These are phyloP conservation scores for Stegophylla sp. DNA, from an alignment of 2,888 invertebrate genomes.

Conservation along the genomic window DNA sequence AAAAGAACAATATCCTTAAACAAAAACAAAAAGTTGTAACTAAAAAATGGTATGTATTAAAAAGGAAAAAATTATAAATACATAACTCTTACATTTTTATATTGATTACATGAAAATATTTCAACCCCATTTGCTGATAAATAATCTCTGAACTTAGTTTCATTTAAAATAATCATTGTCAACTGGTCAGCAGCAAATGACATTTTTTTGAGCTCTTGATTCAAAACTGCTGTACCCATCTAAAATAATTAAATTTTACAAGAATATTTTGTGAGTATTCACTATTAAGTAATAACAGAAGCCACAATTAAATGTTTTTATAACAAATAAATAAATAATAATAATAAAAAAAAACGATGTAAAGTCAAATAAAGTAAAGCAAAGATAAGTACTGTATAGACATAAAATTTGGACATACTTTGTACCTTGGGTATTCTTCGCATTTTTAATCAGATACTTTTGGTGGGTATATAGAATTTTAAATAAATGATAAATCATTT, in stretches of 20 bases:
- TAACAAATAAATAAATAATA: too few relatives aligned
- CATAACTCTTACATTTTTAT: neutral
- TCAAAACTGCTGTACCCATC: neutral
- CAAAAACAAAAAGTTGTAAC: neutral
- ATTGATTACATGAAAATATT: neutral
- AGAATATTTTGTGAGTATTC: too few relatives aligned
- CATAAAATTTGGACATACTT: too few relatives aligned
- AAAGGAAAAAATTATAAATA: neutral
- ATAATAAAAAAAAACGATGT: too few relatives aligned
- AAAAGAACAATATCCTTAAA: conserved; percentile 3
- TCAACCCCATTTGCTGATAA: conserved; percentile 8
- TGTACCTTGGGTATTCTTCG: too few relatives aligned
- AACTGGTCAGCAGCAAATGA: neutral
- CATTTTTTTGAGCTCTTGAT: neutral
- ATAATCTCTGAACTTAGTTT: neutral
- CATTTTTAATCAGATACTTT: too few relatives aligned
- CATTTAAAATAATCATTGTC: neutral
- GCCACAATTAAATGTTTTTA: too few relatives aligned
- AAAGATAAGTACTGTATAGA: too few relatives aligned
- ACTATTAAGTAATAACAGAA: too few relatives aligned
- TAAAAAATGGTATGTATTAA: neutral
- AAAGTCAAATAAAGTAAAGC: too few relatives aligned
- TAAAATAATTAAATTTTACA: neutral
- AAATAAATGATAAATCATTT: too few relatives aligned
- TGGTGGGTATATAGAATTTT: too few relatives aligned